Percentiles rank a stretch among this genome's conserved stretches.
Conservation (phyloP, 1,140 invertebrate genomes). For the Wasmannia auropunctata region DNA sequence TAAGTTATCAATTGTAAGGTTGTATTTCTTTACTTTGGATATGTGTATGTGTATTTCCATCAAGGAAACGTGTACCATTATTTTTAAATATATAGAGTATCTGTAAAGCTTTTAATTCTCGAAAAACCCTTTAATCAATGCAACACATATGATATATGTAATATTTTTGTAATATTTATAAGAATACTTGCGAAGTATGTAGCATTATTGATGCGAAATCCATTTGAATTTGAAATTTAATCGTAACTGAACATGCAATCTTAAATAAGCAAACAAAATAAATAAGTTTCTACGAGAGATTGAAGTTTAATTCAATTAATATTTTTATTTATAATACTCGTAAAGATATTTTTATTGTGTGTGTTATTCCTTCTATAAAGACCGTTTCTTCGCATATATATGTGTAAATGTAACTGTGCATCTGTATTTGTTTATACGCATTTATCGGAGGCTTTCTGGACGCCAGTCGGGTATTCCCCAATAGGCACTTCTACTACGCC, state of each 20-base stretch:
- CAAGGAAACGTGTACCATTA: not conserved
- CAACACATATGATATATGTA: not conserved
- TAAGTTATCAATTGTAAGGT: not conserved
- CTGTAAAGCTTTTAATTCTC: not conserved
- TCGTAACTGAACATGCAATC: not conserved
- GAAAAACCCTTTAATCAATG: not conserved
- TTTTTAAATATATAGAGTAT: not conserved
- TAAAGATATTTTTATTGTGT: not conserved
- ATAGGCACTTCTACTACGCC: not conserved
- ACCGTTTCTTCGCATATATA: too few species aligned
- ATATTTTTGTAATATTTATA: conserved; percentile 16
- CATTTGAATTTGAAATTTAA: not conserved
- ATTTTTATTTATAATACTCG: not conserved
- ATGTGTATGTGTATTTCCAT: not conserved
- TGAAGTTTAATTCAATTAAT: not conserved
- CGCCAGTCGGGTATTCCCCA: conserved; percentile 30
- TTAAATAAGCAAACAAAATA: not conserved
- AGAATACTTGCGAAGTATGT: not conserved
- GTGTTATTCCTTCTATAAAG: not conserved
- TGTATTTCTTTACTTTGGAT: not conserved
- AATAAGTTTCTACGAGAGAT: not conserved
- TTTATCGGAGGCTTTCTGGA: not conserved
- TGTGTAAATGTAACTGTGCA: not conserved
- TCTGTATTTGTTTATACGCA: not conserved
- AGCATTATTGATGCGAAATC: not conserved